Percentiles rank a stretch among this genome's conserved stretches.
Conservation (phyloP, 1,140 invertebrate species). For the Formica selysi region DNA sequence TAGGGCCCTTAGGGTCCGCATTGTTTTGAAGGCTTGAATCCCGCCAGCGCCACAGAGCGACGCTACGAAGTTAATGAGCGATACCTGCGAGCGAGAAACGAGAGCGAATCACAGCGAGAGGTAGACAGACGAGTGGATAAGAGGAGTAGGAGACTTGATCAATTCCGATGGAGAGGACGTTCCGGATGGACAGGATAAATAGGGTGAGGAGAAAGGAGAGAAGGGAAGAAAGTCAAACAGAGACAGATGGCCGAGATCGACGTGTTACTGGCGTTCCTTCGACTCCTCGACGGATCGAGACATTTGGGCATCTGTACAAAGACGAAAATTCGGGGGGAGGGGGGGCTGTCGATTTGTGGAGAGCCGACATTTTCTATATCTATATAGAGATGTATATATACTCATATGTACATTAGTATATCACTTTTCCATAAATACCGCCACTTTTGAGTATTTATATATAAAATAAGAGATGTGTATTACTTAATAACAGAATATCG, state of each 20-base stretch:
- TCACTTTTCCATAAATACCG: conserved; percentile 19
- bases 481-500: background rate
- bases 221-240: conserved; percentile 14
- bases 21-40: conserved; percentile 99
- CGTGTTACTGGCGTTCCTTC: conserved; percentile 53
- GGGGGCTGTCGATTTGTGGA: conserved; percentile 66
- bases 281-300: conserved; percentile 56
- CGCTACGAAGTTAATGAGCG: conserved; percentile 98
- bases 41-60: conserved; percentile 96
- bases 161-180: conserved; percentile 68
- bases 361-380: conserved; percentile 58
- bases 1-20: conserved; percentile 97
- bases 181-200: background rate
- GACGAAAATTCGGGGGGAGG: conserved; percentile 28
- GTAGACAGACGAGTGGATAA: conserved; percentile 71
- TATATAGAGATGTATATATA: conserved; percentile 43
- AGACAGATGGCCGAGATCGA: conserved; percentile 53
- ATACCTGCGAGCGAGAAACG: conserved; percentile 92
- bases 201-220: background rate
- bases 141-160: conserved; percentile 28
- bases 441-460: background rate
- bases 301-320: conserved; percentile 49
- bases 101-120: conserved; percentile 83
- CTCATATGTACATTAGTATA: conserved; percentile 50
- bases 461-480: background rate